Base-by-base conservation (phyloP, 2,113 vertebrate species). In the Corythornis madagascariensis region DNA sequence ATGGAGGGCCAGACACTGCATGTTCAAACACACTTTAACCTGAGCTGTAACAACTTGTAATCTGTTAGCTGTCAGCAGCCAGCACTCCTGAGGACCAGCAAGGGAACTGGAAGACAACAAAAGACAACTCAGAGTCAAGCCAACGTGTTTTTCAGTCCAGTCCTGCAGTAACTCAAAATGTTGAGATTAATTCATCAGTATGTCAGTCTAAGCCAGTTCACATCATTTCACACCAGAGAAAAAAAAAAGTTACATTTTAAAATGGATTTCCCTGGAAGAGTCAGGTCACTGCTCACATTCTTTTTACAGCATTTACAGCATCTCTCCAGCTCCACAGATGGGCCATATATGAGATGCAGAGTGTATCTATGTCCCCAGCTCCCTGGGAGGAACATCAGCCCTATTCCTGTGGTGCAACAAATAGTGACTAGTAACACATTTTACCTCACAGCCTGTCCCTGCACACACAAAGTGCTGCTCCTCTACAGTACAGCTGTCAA, bases 31-130 rank as follows among this genome's bases (percentile, higher is more conserved):
- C 90, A 99, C 97, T 95, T 99, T 99, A 74, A 99, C 97, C 95
- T 99, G 99, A 80, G 99, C 97, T 79, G 98, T 98, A 60, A 98
- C 99, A 8, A 98, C 96, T 95, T 99, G 98, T 75, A 99, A 97
- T 35, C 98, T 97, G 26, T 95, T 98, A 57, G 98, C 98, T 64
- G 99, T 99, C 82, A 99, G 96, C 71, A 99, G 96, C 98, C 99
- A 99, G 96, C 99, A 99, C 79, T 99, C 98, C 95, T 99, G 99
- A 76, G 98, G 98, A 59, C 98, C 98, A 14, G 98, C 98, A 82
- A 98, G 86, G 25, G 98, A 98, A 94, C 99, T 99, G 91, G 45
- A 94, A 91, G 52, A 97, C 74, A 92, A 80, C 33, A 85, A 17
- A 77, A 69, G 29, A 48, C 1, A 2, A 52, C 15, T 35, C 16